Base-by-base conservation (phyloP, 2,797 vertebrate genomes). In the Lagorchestes hirsutus region DNA sequence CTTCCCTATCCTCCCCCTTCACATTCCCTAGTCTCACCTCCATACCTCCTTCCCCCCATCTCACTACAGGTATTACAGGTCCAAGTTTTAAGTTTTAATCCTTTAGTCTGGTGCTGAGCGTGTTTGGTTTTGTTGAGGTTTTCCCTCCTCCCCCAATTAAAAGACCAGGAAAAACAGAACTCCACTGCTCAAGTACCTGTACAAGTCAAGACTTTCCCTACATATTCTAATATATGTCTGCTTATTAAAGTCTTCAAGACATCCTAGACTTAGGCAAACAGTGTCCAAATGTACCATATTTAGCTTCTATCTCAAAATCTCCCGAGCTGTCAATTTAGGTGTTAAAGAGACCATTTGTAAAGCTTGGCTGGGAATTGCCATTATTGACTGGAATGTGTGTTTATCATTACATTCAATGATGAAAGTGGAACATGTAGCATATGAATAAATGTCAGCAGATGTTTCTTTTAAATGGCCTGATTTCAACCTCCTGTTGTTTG, bases 401-500 rank as follows among this genome's bases (percentile, higher is more conserved):
- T 99, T 99, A 99, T 98, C 99, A 99, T 99, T 99, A 98, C 98
- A 99, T 99, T 98, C 98, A 98, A 99, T 99, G 99, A 99, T 99
- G 99, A 99, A 99, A 99, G 98, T 99, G 98, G 99, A 99, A 98
- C 99, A 98, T 98, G 98, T 98, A 99, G 98, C 99, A 99, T 99
- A 99, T 99, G 99, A 99, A 98, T 99, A 99, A 99, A 99, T 99
- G 99, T 99, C 99, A 99, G 99, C 99, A 99, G 99, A 99, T 99
- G 99, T 99, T 99, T 99, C 99, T 99, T 99, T 99, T 99, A 99
- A 99, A 99, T 99, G 99, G 99, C 98, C 99, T 98, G 99, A 98
- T 99, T 99, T 99, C 98, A 99, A 99, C 99, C 99, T 99, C 99
- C 99, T 99, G 99, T 99, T 99, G 98, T 99, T 99, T 99, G 99